phyloP scores from a whole-genome alignment of 2,888 invertebrate species.

The Cephus runcator region DNA sequence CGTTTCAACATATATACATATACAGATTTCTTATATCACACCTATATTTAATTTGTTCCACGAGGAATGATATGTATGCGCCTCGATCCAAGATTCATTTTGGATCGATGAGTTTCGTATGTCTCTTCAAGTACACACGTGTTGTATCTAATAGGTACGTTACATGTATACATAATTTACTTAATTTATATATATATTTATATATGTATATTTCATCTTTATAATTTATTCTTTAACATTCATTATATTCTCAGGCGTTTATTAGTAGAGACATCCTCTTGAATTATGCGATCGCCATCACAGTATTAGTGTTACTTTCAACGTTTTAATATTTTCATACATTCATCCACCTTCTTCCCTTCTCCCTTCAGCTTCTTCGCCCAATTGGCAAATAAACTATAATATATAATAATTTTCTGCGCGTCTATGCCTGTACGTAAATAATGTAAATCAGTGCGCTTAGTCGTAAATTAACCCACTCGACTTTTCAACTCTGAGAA shows the following conservation, averaged over 20 bases:
- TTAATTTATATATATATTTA: constrained; percentile 1
- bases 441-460: neutral
- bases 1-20: constrained; percentile 48
- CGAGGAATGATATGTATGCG: constrained; percentile 63
- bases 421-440: neutral
- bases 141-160: neutral
- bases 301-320: neutral
- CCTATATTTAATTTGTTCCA: constrained; percentile 58
- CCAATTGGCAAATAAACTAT: neutral
- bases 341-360: neutral
- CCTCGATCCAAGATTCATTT: constrained; percentile 14
- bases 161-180: neutral
- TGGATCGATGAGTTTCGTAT: neutral
- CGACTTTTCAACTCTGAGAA: neutral
- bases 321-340: neutral
- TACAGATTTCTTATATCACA: constrained; percentile 49
- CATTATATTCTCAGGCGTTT: neutral
- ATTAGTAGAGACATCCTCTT: neutral
- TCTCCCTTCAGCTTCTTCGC: neutral
- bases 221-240: neutral
- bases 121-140: neutral
- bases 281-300: neutral
- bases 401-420: neutral
- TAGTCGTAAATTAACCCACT: neutral
- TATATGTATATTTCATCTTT: neutral